Conservation (phyloP, 2,888 invertebrate species). For the Thereva nobilitata region DNA sequence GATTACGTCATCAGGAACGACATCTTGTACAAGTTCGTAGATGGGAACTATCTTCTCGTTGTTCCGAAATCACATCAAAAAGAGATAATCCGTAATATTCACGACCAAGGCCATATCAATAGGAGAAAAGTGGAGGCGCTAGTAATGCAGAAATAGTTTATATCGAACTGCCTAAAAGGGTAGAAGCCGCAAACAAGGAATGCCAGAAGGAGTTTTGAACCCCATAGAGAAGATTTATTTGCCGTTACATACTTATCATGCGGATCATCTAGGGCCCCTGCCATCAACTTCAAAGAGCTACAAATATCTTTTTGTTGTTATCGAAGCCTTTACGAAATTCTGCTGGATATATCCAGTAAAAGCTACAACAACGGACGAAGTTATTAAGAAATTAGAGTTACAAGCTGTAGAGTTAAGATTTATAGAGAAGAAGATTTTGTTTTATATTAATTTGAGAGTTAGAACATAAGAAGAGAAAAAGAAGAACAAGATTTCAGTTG, state of each 20-base stretch:
- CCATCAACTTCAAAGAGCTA: constrained; percentile 47
- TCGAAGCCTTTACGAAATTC: background rate
- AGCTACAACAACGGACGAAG: background rate
- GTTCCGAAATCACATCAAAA: constrained; percentile 16
- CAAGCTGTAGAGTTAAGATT: background rate
- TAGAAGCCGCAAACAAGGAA: constrained; percentile 42
- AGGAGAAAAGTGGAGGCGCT: constrained; percentile 3
- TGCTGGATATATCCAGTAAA: background rate
- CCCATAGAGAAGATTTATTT: constrained; percentile 46
- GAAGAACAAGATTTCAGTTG: too few relatives aligned
- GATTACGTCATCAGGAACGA: constrained; percentile 12
- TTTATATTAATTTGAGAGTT: too few relatives aligned
- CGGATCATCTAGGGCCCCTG: constrained; percentile 51
- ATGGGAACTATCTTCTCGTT: too few relatives aligned
- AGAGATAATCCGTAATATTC: background rate
- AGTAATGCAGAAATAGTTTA: constrained; percentile 2
- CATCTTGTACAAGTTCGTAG: too few relatives aligned
- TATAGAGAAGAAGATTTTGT: too few relatives aligned
- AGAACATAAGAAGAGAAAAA: too few relatives aligned
- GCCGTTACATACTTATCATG: constrained; percentile 47
- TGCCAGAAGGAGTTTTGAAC: constrained; percentile 48
- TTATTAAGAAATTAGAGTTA: background rate
- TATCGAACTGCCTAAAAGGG: background rate
- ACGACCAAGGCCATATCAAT: constrained; percentile 22
- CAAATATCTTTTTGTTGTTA: constrained; percentile 43